Evolutionary conservation across 1,140 invertebrate species (phyloP).

Genomic region (Andricus grossulariae): DNA sequence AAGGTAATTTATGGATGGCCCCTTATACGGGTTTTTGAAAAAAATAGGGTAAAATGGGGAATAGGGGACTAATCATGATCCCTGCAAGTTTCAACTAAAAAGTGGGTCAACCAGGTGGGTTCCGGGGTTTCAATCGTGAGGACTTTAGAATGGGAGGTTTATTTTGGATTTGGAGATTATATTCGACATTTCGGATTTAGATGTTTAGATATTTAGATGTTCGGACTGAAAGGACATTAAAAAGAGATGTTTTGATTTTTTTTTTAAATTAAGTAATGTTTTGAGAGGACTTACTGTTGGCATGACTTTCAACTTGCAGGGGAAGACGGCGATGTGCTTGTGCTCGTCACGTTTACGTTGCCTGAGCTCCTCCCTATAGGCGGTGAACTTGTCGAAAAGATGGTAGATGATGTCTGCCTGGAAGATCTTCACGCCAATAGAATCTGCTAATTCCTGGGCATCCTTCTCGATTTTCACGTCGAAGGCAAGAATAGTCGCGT

Average conservation of each 20-base stretch:
- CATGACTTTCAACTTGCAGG: slow-evolving; percentile 93
- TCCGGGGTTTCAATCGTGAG: neutral
- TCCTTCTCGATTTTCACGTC: slow-evolving; percentile 99
- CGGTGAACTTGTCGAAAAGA: slow-evolving; percentile 97
- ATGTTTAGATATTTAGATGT: too few species aligned
- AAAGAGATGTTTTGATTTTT: too few species aligned
- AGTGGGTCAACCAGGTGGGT: too few species aligned
- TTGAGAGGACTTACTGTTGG: slow-evolving; percentile 81
- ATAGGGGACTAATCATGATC: too few species aligned
- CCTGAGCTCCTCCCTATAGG: slow-evolving; percentile 95
- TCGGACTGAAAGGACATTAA: too few species aligned
- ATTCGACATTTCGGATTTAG: too few species aligned
- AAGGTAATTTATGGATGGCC: too few species aligned
- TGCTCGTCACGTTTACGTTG: slow-evolving; percentile 95
- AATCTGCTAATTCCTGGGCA: slow-evolving; percentile 97
- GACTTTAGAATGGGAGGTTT: too few species aligned
- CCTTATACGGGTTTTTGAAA: too few species aligned
- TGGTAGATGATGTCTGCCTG: slow-evolving; percentile 99
- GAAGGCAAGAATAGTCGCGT: slow-evolving; percentile 98
- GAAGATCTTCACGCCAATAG: slow-evolving; percentile 96
- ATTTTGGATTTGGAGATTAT: too few species aligned
- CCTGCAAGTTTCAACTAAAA: too few species aligned
- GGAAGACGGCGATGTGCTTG: slow-evolving; percentile 98
- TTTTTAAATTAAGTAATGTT: slow-evolving; percentile 8
- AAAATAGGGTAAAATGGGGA: too few species aligned